Evolutionary conservation across 2,888 invertebrate species (phyloP).

Genomic region (Dasypogon diadema): DNA sequence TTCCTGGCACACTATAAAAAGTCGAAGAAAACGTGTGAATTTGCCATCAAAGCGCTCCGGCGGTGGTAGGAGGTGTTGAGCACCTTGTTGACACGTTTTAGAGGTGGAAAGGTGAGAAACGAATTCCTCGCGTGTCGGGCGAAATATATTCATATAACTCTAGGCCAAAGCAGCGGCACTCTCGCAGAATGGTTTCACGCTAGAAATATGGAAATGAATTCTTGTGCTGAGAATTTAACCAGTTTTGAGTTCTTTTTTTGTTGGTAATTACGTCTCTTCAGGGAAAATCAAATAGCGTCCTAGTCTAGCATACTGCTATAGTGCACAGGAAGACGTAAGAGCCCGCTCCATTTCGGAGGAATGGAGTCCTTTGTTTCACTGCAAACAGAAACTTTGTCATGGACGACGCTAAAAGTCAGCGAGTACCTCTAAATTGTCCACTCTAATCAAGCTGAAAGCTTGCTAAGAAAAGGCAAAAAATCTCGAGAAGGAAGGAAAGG

Average conservation of each 20-base stretch:
- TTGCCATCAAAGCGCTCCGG: neutral
- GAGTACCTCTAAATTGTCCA: conserved; percentile 10
- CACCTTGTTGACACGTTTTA: conserved; percentile 22
- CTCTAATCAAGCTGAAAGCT: conserved; percentile 29
- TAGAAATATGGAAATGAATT: conserved; percentile 12
- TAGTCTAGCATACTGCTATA: no score
- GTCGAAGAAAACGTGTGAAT: neutral
- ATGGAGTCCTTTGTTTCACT: neutral
- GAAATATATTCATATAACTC: neutral
- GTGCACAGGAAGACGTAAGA: neutral
- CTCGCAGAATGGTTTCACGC: neutral
- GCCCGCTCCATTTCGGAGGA: neutral
- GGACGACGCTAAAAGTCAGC: neutral
- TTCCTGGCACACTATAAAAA: neutral
- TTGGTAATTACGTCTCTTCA: conserved; percentile 14
- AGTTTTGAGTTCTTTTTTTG: neutral
- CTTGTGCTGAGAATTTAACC: conserved; percentile 9
- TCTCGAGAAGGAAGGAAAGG: neutral
- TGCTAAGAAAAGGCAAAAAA: conserved; percentile 3
- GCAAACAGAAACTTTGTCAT: neutral
- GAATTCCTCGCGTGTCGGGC: neutral
- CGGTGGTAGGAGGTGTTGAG: conserved; percentile 8
- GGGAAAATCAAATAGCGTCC: neutral
- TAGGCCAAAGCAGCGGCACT: neutral
- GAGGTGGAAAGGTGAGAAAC: neutral